These are phyloP conservation scores for Pseudomyrmex cubaensis DNA, from an alignment of 1,140 invertebrate genomes.

Conservation along the genomic window DNA sequence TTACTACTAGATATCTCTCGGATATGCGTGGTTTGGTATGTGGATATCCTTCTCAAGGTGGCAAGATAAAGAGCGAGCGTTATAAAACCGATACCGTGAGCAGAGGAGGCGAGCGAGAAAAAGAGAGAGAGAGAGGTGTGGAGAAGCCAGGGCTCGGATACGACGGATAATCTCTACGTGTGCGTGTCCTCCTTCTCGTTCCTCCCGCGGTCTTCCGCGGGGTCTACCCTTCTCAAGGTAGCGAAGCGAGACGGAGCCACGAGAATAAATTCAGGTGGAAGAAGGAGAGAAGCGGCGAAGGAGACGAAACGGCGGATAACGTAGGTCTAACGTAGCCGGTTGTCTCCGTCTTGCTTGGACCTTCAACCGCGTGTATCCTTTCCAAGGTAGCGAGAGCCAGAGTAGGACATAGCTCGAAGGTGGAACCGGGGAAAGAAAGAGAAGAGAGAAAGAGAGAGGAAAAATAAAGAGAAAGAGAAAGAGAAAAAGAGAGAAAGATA, in stretches of 20 bases:
- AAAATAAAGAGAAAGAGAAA: slow-evolving; percentile 4
- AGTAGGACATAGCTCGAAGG: slow-evolving; percentile 45
- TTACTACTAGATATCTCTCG: slow-evolving; percentile 47
- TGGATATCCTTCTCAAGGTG: slow-evolving; percentile 72
- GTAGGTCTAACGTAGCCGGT: slow-evolving; percentile 50
- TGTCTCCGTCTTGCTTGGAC: slow-evolving; percentile 58
- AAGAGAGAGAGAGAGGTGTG: background rate
- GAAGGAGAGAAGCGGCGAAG: slow-evolving; percentile 21
- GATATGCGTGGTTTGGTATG: slow-evolving; percentile 48
- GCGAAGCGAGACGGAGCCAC: slow-evolving; percentile 29
- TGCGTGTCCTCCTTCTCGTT: slow-evolving; percentile 49
- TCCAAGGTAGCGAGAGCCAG: slow-evolving; percentile 76
- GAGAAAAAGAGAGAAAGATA: slow-evolving; percentile 53
- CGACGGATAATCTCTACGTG: slow-evolving; percentile 35
- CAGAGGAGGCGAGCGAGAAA: background rate
- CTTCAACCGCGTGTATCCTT: slow-evolving; percentile 73
- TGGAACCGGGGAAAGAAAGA: background rate
- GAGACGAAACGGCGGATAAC: slow-evolving; percentile 63
- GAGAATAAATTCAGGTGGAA: slow-evolving; percentile 51
- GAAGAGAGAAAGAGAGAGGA: slow-evolving; percentile 35
- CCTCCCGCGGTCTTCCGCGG: slow-evolving; percentile 29
- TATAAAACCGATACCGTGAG: slow-evolving; percentile 44
- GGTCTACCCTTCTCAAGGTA: slow-evolving; percentile 47
- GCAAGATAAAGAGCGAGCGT: slow-evolving; percentile 58
- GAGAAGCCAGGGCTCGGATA: slow-evolving; percentile 18